Evolutionary conservation across 2,888 invertebrate species (phyloP).

Genomic region (Drosophila monieri): DNA sequence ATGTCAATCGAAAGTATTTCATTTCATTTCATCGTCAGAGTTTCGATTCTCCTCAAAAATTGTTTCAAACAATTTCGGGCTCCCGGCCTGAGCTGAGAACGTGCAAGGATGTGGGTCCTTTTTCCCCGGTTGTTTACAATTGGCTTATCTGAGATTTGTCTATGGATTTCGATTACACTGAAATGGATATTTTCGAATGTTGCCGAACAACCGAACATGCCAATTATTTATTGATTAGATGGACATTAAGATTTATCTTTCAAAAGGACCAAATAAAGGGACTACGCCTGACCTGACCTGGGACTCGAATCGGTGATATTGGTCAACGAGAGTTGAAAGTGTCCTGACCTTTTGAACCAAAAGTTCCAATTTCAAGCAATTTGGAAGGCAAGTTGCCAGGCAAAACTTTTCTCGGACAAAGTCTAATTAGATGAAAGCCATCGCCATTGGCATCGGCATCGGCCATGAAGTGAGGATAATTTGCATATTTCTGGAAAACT

Average conservation of each 20-base stretch:
- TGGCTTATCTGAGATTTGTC: conserved; percentile 41
- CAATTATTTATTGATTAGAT: conserved; percentile 50
- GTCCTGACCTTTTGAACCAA: conserved; percentile 28
- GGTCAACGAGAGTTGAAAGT: conserved; percentile 14
- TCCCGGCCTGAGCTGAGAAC: not conserved
- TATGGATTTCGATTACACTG: conserved; percentile 33
- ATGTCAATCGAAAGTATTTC: conserved; percentile 48
- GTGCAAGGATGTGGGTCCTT: conserved; percentile 7
- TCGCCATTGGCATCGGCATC: conserved; percentile 25
- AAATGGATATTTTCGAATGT: conserved; percentile 40
- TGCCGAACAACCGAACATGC: conserved; percentile 20
- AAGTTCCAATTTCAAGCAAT: conserved; percentile 27
- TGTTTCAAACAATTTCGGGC: conserved; percentile 30
- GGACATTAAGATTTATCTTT: conserved; percentile 43
- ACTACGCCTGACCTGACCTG: conserved; percentile 14
- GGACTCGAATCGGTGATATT: conserved; percentile 4
- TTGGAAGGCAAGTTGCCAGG: conserved; percentile 16
- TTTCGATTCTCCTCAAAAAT: conserved; percentile 23
- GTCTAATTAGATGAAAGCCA: conserved; percentile 40
- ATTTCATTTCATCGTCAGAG: conserved; percentile 25
- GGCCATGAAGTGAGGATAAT: conserved; percentile 31
- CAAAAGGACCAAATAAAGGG: conserved; percentile 11
- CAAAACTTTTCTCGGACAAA: conserved; percentile 20
- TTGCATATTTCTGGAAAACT: conserved; percentile 33
- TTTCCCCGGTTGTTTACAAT: conserved; percentile 39